These are phyloP conservation scores for Manacus vitellinus DNA, from an alignment of 2,113 vertebrate species.

Conservation along the genomic window DNA sequence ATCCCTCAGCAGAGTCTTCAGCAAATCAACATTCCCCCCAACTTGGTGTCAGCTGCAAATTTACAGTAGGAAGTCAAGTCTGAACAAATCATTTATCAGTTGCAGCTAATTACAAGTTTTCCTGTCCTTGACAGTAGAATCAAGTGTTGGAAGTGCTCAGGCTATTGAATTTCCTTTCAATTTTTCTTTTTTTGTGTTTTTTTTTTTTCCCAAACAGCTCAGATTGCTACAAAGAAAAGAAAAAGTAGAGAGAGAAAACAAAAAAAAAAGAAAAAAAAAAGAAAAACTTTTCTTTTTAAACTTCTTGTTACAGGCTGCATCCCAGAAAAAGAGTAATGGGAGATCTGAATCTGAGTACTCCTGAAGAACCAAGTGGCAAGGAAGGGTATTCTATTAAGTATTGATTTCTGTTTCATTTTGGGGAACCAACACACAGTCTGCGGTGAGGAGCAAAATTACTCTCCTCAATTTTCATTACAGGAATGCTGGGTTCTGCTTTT, in stretches of 20 bases:
- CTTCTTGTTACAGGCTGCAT: background rate
- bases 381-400: background rate
- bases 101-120: background rate
- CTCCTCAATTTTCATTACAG: background rate
- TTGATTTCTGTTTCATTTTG: background rate
- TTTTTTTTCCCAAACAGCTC: background rate
- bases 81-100: background rate
- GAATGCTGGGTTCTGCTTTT: background rate
- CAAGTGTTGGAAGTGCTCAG: background rate
- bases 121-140: background rate
- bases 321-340: background rate
- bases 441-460: background rate
- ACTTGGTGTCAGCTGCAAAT: background rate
- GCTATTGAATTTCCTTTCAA: background rate
- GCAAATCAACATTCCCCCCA: background rate
- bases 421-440: background rate
- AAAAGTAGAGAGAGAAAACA: too few relatives aligned
- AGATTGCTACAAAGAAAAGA: background rate
- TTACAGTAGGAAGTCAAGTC: background rate
- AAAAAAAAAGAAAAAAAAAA: too few relatives aligned
- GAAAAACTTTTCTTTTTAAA: background rate
- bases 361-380: background rate
- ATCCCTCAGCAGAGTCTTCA: background rate
- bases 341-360: background rate
- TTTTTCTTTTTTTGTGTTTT: background rate